These are phyloP conservation scores for Elgaria multicarinata DNA, from an alignment of 2,113 vertebrate species.

Conservation along the genomic window DNA sequence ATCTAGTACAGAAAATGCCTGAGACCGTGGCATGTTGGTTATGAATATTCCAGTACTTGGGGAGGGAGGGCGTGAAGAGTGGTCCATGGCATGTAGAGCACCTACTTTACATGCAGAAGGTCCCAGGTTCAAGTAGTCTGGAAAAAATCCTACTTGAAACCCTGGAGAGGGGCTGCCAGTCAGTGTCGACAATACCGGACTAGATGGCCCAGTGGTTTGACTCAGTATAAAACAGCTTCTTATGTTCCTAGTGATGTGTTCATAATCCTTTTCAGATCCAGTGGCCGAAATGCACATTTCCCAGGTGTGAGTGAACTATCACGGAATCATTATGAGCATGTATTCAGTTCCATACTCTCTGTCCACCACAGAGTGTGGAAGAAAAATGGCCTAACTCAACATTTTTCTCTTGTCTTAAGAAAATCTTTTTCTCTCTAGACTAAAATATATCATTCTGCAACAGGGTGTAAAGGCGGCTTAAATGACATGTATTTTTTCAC, in stretches of 20 bases:
- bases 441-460: background rate
- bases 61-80: too few relatives aligned
- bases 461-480: background rate
- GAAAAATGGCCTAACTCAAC: background rate
- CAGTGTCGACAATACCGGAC: too few relatives aligned
- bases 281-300: background rate
- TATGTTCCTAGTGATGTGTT: background rate
- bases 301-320: background rate
- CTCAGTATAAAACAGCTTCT: too few relatives aligned
- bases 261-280: background rate
- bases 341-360: background rate
- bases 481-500: background rate
- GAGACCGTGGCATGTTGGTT: background rate
- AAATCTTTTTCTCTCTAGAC: fast-evolving
- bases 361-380: background rate
- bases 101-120: too few relatives aligned
- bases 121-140: too few relatives aligned
- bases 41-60: background rate
- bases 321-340: background rate
- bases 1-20: background rate
- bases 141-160: too few relatives aligned
- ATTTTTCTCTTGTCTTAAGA: background rate
- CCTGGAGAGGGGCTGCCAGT: too few relatives aligned
- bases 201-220: too few relatives aligned
- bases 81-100: too few relatives aligned